Evolutionary conservation across 2,113 vertebrate species (phyloP).

Genomic region (Lamprologus callipterus): DNA sequence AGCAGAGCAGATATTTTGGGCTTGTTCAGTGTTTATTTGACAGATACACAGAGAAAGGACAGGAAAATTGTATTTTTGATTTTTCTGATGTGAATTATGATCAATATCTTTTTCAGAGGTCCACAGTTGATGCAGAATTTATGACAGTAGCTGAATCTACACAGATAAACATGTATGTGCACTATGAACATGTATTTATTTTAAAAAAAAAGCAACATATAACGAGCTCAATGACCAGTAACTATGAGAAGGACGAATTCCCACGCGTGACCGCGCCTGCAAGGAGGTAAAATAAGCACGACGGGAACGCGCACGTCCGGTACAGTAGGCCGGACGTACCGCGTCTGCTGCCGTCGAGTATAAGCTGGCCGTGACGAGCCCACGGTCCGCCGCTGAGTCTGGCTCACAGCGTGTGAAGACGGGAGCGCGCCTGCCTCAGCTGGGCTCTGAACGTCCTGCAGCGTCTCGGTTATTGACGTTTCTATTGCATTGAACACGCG

Average conservation of each 20-base stretch:
- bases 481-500: not conserved
- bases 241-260: not conserved
- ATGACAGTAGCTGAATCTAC: not conserved
- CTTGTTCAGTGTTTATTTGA: not conserved
- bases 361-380: not conserved
- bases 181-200: not conserved
- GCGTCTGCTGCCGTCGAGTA: not conserved
- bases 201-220: too few relatives aligned
- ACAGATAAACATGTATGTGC: not conserved
- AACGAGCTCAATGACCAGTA: not conserved
- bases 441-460: not conserved
- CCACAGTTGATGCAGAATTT: not conserved
- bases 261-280: not conserved
- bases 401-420: constrained; percentile 12
- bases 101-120: not conserved
- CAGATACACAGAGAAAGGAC: not conserved
- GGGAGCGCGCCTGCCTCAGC: not conserved
- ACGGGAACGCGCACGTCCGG: constrained; percentile 49
- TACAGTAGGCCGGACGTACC: not conserved
- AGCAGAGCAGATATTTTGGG: not conserved
- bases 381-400: not conserved
- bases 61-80: rapidly evolving
- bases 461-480: rapidly evolving
- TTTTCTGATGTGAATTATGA: not conserved
- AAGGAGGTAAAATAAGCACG: not conserved